Evolutionary conservation across 2,888 invertebrate species (phyloP).

Genomic region (Plebejus argus): DNA sequence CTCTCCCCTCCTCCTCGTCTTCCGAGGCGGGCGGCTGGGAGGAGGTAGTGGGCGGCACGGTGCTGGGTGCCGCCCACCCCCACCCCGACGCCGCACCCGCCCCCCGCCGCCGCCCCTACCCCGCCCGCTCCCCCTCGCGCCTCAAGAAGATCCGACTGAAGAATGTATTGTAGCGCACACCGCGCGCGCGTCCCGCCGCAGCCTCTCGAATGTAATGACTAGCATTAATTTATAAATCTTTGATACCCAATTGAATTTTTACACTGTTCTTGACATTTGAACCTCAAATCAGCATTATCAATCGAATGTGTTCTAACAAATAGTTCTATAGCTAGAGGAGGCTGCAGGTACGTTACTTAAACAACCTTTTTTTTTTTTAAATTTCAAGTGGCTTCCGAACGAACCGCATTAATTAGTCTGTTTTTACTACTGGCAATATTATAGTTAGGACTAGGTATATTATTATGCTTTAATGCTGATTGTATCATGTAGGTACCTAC

Average conservation of each 20-base stretch:
- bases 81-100: slow-evolving; percentile 42
- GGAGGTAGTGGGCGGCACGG: slow-evolving; percentile 59
- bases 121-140: slow-evolving; percentile 56
- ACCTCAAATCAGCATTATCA: neutral
- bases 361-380: neutral
- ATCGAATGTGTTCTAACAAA: neutral
- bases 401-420: neutral
- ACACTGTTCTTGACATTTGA: neutral
- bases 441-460: neutral
- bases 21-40: slow-evolving; percentile 63
- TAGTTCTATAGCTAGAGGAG: neutral
- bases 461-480: neutral
- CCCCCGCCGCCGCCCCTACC: slow-evolving; percentile 59
- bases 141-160: slow-evolving; percentile 74
- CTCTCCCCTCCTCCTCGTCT: slow-evolving; percentile 62
- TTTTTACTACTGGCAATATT: neutral
- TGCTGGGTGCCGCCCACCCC: slow-evolving; percentile 42
- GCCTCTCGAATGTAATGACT: slow-evolving; percentile 28
- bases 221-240: neutral
- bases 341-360: neutral
- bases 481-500: neutral
- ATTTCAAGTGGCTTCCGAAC: neutral
- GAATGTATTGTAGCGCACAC: slow-evolving; percentile 63
- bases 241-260: neutral
- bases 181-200: slow-evolving; percentile 53